phyloP scores from a whole-genome alignment of 2,113 vertebrate genomes.

The Egretta garzetta region DNA sequence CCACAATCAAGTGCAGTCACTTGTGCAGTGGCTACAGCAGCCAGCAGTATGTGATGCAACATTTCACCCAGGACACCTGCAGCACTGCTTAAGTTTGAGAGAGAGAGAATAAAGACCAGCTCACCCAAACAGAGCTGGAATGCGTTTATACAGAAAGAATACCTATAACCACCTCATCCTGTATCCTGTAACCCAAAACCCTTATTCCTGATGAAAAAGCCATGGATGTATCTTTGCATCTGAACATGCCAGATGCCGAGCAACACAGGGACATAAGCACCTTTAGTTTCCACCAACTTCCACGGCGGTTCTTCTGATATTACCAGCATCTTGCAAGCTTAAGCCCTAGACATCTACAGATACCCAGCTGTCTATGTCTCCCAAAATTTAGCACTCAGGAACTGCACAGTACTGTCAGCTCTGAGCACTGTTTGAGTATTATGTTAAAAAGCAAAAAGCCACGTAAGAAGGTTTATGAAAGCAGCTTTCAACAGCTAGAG shows the following conservation, averaged over 20 bases:
- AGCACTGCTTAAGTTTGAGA: not conserved
- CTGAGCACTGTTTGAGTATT: not conserved
- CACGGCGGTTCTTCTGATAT: not conserved
- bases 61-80: not conserved
- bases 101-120: not conserved
- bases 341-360: not conserved
- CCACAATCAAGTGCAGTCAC: not conserved
- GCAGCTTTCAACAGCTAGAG: not conserved
- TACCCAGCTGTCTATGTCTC: not conserved
- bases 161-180: not conserved
- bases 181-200: not conserved
- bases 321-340: not conserved
- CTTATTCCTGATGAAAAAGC: not conserved
- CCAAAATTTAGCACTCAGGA: not conserved
- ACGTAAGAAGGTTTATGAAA: not conserved
- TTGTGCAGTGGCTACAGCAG: not conserved
- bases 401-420: not conserved
- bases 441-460: not conserved
- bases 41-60: not conserved
- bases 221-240: not conserved
- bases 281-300: not conserved
- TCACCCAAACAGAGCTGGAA: not conserved
- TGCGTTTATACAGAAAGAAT: not conserved
- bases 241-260: not conserved
- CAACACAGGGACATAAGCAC: accelerated